Evolutionary conservation across 2,797 vertebrate species (phyloP).

Genomic region (Micropoecilia bifurca): DNA sequence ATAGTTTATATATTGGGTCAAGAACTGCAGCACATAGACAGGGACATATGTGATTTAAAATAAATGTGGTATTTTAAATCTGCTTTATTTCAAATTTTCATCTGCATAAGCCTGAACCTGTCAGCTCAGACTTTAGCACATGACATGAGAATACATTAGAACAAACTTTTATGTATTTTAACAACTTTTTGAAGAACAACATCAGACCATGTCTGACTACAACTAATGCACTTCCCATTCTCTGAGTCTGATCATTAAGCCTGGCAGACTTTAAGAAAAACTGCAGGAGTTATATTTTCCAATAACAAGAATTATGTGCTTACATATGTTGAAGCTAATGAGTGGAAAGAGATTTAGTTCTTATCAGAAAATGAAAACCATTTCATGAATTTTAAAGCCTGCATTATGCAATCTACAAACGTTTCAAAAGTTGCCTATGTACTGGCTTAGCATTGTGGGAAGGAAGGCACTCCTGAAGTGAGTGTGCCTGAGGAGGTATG

Average conservation of each 20-base stretch:
- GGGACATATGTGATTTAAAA: constrained; percentile 3
- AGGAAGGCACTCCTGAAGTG: constrained; percentile 66
- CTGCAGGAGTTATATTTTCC: not conserved
- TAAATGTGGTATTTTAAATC: constrained; percentile 13
- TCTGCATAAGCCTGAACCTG: constrained; percentile 28
- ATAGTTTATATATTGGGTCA: not conserved
- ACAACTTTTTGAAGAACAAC: not conserved
- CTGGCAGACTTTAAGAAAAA: not conserved
- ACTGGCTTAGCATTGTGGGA: constrained; percentile 57
- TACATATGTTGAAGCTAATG: not conserved
- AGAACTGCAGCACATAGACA: not conserved
- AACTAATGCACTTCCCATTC: not conserved
- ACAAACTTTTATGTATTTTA: not conserved
- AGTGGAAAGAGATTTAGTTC: not conserved
- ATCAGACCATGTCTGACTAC: not conserved
- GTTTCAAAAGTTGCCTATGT: constrained; percentile 68
- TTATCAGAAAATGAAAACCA: constrained; percentile 2
- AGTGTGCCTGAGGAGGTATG: constrained; percentile 97
- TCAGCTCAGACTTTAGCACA: constrained; percentile 14
- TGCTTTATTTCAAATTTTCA: constrained; percentile 37
- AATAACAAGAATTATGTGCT: not conserved
- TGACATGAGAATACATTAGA: constrained; percentile 12
- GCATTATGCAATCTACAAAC: constrained; percentile 38
- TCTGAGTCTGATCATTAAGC: not conserved
- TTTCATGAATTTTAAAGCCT: constrained; percentile 8